These are phyloP conservation scores for Psettodes erumei DNA, from an alignment of 2,113 vertebrate genomes.

Conservation along the genomic window DNA sequence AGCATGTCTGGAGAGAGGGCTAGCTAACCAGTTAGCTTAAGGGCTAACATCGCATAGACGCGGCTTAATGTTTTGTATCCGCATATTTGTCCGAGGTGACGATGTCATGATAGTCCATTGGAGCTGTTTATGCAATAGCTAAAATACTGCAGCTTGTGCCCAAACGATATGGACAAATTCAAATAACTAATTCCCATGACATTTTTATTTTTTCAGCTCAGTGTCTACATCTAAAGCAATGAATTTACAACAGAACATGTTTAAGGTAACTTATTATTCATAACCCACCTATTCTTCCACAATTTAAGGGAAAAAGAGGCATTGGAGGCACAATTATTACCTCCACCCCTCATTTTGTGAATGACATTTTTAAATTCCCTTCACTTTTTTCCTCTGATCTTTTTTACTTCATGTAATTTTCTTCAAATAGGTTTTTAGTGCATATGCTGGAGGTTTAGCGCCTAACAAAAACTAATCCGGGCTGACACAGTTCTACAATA, in stretches of 20 bases:
- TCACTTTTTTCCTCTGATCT: no score
- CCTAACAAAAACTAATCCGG: no score
- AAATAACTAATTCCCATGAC: neutral
- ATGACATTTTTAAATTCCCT: neutral
- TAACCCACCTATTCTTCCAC: neutral
- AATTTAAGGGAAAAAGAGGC: neutral
- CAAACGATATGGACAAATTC: neutral
- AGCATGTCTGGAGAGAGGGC: neutral
- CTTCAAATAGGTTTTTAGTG: no score
- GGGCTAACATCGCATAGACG: neutral
- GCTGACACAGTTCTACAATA: no score
- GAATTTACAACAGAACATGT: neutral
- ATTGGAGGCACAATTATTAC: neutral
- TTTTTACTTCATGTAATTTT: no score
- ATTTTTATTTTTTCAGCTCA: neutral
- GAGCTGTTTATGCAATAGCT: neutral
- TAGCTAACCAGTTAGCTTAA: constrained; percentile 33
- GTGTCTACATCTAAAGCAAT: no score
- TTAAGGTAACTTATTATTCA: neutral
- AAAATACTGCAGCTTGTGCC: neutral
- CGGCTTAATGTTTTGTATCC: neutral
- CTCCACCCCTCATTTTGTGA: neutral
- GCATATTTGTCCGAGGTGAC: neutral
- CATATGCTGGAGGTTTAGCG: no score
- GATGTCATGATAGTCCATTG: neutral